Base-by-base conservation (phyloP, 2,797 vertebrate genomes). In the Onychomys leucogaster region DNA sequence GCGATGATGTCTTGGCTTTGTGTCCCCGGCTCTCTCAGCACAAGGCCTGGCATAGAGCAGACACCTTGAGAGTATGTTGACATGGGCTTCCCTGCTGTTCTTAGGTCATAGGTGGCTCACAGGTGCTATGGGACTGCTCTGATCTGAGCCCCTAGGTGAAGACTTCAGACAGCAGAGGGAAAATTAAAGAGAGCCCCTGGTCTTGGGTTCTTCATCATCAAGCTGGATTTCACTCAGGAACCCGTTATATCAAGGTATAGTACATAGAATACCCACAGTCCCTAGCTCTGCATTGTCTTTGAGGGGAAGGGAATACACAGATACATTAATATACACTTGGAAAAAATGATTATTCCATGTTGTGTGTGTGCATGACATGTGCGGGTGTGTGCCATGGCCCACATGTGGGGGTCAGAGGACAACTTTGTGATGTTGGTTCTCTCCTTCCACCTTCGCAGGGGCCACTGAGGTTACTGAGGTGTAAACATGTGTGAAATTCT, bases 181-280 rank as follows among this genome's bases (percentile, higher is more conserved):
- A 65, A 90, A 75, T 73, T 37, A 78, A 83, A 91, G 41, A 29
- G 55, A 83, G n/a, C n/a, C 27, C 80, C 85, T 80, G 55, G 23
- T 27, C 55, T 63, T 55, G 16, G 49, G n/a, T 6, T 46, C 57
- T 86, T 96, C 13, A n/a, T 61, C 9, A 61, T 86, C n/a, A 69
- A 69, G 25, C 37, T 63, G 16, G 81, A 61, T 71, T 71, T 37
- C 21, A 71, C 17, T 23, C 69, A 71, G 69, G n/a, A 71, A 37
- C 13, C 69, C 23, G 3, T 75, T 37, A 23, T 25, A 75, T 86
- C 76, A 57, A 55, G 59, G 90, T 14, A 43, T 52, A 82, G 63
- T 92, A 61, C 73, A 12, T 82, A 77, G 93, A 95, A 88, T 91
- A 80, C 21, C 10, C 7, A 21, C 34, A 94, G 41, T 57, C 43